Percentiles rank a stretch among this genome's conserved stretches.
Conservation (phyloP, 2,888 invertebrate species). For the Hymenopus coronatus region DNA sequence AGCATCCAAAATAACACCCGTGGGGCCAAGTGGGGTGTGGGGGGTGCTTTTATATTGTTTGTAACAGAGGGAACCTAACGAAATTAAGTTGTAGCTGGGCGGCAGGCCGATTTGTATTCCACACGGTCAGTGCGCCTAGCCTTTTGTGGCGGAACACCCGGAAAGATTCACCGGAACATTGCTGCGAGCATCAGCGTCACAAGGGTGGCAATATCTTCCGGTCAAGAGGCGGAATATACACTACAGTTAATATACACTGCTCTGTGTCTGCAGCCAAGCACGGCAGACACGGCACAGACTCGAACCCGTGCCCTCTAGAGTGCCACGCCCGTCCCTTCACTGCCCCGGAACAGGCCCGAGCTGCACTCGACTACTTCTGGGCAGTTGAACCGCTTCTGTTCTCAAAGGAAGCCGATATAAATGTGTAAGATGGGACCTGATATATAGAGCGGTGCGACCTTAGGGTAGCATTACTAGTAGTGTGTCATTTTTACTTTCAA, state of each 20-base stretch:
- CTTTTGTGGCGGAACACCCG: conserved; percentile 15
- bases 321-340: neutral
- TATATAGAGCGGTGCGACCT: neutral
- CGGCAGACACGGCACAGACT: neutral
- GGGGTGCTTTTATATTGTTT: conserved; percentile 27
- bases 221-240: too few species aligned
- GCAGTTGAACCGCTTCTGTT: neutral
- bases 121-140: conserved; percentile 8
- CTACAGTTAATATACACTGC: too few species aligned
- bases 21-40: conserved; percentile 19
- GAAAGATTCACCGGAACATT: conserved; percentile 3
- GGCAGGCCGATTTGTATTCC: conserved; percentile 32
- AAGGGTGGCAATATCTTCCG: neutral
- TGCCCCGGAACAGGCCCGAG: neutral
- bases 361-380: too few species aligned
- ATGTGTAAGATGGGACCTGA: neutral
- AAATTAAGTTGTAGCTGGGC: conserved; percentile 30
- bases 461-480: neutral
- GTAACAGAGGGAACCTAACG: conserved; percentile 28
- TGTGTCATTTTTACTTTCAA: neutral
- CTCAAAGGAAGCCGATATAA: neutral
- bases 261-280: too few species aligned
- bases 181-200: neutral
- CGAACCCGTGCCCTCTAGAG: neutral
- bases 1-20: conserved; percentile 32